phyloP scores from a whole-genome alignment of 2,797 vertebrate species.

The Xerus rutilus region DNA sequence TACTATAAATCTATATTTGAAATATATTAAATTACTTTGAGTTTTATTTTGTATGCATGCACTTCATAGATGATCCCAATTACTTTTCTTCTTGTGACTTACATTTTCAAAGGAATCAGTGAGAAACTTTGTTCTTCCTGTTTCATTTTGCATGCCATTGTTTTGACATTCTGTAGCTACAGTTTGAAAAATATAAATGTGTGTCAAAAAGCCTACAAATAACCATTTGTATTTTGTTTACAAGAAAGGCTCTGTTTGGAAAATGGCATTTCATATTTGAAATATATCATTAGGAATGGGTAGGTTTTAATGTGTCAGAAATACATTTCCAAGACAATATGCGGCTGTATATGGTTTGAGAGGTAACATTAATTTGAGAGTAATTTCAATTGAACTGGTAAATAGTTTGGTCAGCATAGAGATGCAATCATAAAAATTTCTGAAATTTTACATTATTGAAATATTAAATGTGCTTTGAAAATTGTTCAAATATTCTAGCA shows the following conservation, averaged over 20 bases:
- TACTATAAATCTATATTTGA: slow-evolving; percentile 41
- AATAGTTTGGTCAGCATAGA: slow-evolving; percentile 30
- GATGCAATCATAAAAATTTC: not conserved
- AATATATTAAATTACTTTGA: slow-evolving; percentile 41
- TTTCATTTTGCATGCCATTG: slow-evolving; percentile 28
- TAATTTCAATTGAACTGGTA: not conserved
- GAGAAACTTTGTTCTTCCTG: not conserved
- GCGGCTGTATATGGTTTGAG: not conserved
- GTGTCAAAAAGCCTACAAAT: slow-evolving; percentile 46
- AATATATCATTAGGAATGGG: slow-evolving; percentile 25
- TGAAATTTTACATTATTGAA: slow-evolving; percentile 8
- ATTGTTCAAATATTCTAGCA: slow-evolving; percentile 21
- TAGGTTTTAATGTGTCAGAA: slow-evolving; percentile 56
- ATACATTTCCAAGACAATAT: slow-evolving; percentile 42
- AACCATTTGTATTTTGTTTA: slow-evolving; percentile 55
- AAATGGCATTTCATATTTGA: slow-evolving; percentile 47
- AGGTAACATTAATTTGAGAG: slow-evolving; percentile 54
- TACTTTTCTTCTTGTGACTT: not conserved
- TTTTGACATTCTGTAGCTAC: slow-evolving; percentile 52
- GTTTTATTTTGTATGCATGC: not conserved
- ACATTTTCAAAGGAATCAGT: slow-evolving; percentile 45
- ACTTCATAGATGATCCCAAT: not conserved
- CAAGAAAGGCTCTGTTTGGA: not conserved
- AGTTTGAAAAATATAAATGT: slow-evolving; percentile 54
- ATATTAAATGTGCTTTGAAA: not conserved